phyloP scores from a whole-genome alignment of 2,888 invertebrate species.

The Himalopsyche anomala region DNA sequence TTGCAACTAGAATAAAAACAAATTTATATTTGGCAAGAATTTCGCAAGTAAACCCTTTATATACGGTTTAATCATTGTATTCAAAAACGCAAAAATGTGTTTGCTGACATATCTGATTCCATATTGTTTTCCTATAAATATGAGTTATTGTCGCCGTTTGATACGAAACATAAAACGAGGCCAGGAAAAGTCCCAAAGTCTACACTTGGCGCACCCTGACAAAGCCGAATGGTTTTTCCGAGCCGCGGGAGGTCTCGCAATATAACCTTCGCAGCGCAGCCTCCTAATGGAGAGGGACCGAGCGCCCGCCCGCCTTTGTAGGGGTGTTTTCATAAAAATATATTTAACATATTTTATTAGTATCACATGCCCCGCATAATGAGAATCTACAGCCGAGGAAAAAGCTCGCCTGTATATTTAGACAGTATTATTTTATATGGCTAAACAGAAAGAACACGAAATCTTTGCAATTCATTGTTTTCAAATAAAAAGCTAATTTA shows the following conservation, averaged over 20 bases:
- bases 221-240: conserved; percentile 50
- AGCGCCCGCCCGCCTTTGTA: conserved; percentile 36
- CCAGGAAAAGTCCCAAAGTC: not conserved
- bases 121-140: conserved; percentile 16
- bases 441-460: not conserved
- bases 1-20: not conserved
- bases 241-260: conserved; percentile 55
- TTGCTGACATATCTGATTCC: not conserved
- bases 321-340: conserved; percentile 53
- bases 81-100: conserved; percentile 3
- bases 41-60: not conserved
- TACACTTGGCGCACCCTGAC: conserved; percentile 28
- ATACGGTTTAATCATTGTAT: not conserved
- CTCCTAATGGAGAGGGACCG: conserved; percentile 44
- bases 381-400: conserved; percentile 1
- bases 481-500: not conserved
- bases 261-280: conserved; percentile 49
- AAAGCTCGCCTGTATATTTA: conserved; percentile 1
- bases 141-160: not conserved
- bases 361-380: conserved; percentile 35
- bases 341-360: conserved; percentile 58
- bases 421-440: conserved; percentile 10
- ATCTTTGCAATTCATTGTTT: not conserved
- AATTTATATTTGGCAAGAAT: not conserved
- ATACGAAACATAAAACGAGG: not conserved